A percentile compares a stretch with the other conserved stretches of the same genome.
phyloP scores from a whole-genome alignment of 2,797 vertebrate species.

The Sardinella longiceps region DNA sequence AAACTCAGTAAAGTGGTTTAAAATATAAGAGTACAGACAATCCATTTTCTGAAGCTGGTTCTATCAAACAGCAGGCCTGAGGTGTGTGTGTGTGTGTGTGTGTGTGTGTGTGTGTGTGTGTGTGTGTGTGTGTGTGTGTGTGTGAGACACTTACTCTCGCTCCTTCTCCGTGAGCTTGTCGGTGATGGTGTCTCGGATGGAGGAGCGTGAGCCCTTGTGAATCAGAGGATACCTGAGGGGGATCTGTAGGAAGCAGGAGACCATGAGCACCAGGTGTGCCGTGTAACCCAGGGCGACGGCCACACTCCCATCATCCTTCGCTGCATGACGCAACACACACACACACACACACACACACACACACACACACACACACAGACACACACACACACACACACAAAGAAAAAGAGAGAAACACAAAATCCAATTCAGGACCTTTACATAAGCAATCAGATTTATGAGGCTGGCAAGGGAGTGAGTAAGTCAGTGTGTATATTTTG shows the following conservation, averaged over 20 bases:
- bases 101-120: not conserved
- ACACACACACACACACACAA: constrained; percentile 26
- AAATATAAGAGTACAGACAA: no score
- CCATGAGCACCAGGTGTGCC: constrained; percentile 95
- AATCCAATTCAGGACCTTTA: not conserved
- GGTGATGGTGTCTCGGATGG: constrained; percentile 97
- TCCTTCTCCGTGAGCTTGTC: constrained; percentile 97
- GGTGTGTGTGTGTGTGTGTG: not conserved
- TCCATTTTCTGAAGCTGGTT: no score
- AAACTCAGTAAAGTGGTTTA: no score
- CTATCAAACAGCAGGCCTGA: no score
- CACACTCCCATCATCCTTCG: constrained; percentile 94
- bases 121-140: not conserved
- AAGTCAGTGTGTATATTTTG: not conserved
- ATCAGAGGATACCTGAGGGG: constrained; percentile 96
- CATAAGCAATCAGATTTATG: not conserved
- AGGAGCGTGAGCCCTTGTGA: constrained; percentile 95
- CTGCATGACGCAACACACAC: constrained; percentile 70
- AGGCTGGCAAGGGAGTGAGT: not conserved
- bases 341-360: constrained; percentile 23
- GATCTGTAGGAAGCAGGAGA: constrained; percentile 96
- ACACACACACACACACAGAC: constrained; percentile 27
- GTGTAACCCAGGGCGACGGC: constrained; percentile 97
- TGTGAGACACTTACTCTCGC: constrained; percentile 87
- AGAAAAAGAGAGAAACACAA: not conserved